Evolutionary conservation across 2,888 invertebrate genomes (phyloP).

Genomic region (Gymnosoma rotundatum): DNA sequence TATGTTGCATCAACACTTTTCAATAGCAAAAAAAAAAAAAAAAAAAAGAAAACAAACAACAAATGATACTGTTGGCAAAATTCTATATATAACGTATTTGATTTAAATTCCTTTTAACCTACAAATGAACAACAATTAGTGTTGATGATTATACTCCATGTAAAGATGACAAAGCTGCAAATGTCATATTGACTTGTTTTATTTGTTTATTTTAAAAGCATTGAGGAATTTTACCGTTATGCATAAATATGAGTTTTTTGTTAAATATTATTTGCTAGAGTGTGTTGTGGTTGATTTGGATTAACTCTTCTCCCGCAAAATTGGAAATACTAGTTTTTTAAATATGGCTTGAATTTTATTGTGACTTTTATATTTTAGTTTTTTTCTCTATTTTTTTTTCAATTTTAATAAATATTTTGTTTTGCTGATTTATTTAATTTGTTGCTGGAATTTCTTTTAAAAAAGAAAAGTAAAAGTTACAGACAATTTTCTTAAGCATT

Average conservation of each 20-base stretch:
- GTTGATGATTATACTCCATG: background rate
- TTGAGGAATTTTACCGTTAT: background rate
- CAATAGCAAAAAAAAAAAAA: background rate
- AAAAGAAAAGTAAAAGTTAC: constrained; percentile 66
- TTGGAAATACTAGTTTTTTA: constrained; percentile 52
- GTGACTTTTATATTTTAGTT: background rate
- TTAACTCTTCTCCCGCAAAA: constrained; percentile 10
- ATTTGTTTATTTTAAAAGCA: background rate
- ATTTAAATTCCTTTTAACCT: constrained; percentile 31
- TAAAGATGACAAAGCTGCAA: background rate
- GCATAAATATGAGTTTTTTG: too few relatives aligned
- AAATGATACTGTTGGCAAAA: constrained; percentile 1
- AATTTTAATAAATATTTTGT: background rate
- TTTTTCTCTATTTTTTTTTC: background rate
- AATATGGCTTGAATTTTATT: constrained; percentile 55
- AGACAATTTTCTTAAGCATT: constrained; percentile 31
- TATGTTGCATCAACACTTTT: constrained; percentile 52
- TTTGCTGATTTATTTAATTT: constrained; percentile 18
- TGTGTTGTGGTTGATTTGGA: background rate
- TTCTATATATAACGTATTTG: constrained; percentile 27
- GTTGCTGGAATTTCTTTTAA: constrained; percentile 32
- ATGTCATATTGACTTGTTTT: background rate
- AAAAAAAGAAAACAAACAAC: background rate
- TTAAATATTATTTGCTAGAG: background rate
- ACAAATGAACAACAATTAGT: constrained; percentile 45